These are phyloP conservation scores for Drosophila formosana DNA, from an alignment of 2,888 invertebrate species.

Conservation along the genomic window DNA sequence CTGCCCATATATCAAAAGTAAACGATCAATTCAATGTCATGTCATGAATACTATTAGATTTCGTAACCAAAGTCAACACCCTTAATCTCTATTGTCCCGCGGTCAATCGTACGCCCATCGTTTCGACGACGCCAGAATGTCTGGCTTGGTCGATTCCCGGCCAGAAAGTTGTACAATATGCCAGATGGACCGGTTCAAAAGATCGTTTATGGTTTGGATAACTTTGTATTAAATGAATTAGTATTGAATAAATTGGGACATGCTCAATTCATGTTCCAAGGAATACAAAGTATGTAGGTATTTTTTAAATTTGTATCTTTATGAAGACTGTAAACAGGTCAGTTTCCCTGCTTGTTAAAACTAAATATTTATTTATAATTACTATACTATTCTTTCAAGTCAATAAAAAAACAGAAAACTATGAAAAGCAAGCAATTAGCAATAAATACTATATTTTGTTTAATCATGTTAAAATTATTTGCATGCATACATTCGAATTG, in stretches of 20 bases:
- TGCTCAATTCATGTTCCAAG: too few species aligned
- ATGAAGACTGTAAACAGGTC: too few species aligned
- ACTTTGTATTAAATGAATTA: too few species aligned
- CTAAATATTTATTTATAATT: too few species aligned
- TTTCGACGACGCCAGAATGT: conserved; percentile 62
- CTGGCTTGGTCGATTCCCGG: conserved; percentile 52
- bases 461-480: background rate
- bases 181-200: conserved; percentile 2
- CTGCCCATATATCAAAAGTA: background rate
- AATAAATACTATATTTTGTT: background rate
- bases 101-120: conserved; percentile 59
- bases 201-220: background rate
- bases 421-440: too few species aligned
- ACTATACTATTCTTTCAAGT: too few species aligned
- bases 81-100: conserved; percentile 26
- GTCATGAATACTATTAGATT: conserved; percentile 48
- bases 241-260: too few species aligned
- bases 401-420: too few species aligned
- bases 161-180: conserved; percentile 35
- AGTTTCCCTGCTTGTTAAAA: too few species aligned
- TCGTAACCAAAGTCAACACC: conserved; percentile 12
- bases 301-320: too few species aligned
- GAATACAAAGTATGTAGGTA: too few species aligned
- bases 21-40: conserved; percentile 46
- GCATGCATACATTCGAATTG: background rate